Base-by-base conservation (phyloP, 1,140 invertebrate genomes). In the Drosophila mauritiana region DNA sequence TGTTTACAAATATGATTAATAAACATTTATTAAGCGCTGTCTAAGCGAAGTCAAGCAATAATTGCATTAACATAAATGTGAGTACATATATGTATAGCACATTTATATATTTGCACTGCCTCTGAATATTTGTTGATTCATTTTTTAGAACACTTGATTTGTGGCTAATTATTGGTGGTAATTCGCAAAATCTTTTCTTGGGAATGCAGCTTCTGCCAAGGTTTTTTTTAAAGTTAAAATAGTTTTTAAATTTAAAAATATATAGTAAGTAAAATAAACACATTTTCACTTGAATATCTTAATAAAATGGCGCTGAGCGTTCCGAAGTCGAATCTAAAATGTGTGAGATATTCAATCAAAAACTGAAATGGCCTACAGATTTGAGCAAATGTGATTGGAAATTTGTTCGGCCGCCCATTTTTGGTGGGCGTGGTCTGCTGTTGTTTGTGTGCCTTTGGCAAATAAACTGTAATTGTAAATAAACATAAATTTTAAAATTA, bases 401-500 rank as follows among this genome's bases (percentile, higher is more conserved):
- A 56, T 34, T 13, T 70, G 49, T 67, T 45, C 39, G 17, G 7
- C 4, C 36, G 52, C 11, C 11, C 20, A 27, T 25, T 17, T 51
- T 57, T 42, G 40, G 17, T 17, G 42, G 52, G 57, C 56, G 55
- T 67, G 53, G 34, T 17, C 15, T 15, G 36, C 25, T 13, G 20
- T 15, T 62, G 46, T 64, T 22, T 59, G 61, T 65, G 52, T 74
- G 70, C 52, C 55, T 49, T 59, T 49, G 74, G 63, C 67, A 86
- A 86, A 86, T 88, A 88, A 86, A 86, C 80, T 88, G 78, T 88
- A 86, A 86, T 86, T 86, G 83, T 88, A 88, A 88, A 86, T 86
- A 86, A 86, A 86, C 79, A 86, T 79, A 79, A 79, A 88, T 82
- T 88, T 82, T 76, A 82, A 88, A 81, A 88, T 86, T 88, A 86